Evolutionary conservation across 1,140 invertebrate genomes (phyloP).

Genomic region (Lepidurus packardi): DNA sequence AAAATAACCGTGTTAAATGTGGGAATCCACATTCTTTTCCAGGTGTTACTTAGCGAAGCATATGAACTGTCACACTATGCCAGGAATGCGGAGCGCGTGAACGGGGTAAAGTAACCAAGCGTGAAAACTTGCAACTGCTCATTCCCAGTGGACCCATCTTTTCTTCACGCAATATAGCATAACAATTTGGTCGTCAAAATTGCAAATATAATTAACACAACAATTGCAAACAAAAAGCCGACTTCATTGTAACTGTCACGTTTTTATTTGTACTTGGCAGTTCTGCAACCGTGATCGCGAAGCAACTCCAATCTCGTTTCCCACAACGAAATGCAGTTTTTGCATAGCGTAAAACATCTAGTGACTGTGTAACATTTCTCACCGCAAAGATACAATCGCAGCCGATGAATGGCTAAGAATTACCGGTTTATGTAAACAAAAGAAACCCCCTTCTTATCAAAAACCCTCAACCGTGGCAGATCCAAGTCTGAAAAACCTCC

Average conservation of each 20-base stretch:
- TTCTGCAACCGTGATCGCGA: not conserved
- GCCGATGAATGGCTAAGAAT: not conserved
- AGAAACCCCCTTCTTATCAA: not conserved
- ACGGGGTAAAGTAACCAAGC: conserved; percentile 12
- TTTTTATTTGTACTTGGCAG: not conserved
- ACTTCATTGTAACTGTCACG: not conserved
- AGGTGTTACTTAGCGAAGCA: not conserved
- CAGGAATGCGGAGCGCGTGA: conserved; percentile 7
- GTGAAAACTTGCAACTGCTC: not conserved
- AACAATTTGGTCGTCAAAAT: too few relatives aligned
- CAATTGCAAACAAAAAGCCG: not conserved
- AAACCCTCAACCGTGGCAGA: not conserved
- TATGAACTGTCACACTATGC: conserved; percentile 1
- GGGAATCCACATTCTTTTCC: not conserved
- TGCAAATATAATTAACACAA: too few relatives aligned
- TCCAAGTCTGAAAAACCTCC: not conserved
- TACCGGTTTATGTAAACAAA: not conserved
- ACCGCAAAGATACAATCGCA: not conserved
- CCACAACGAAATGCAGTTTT: not conserved
- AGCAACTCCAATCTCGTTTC: not conserved
- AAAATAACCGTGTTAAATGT: not conserved
- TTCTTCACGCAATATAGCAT: not conserved
- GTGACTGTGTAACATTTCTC: not conserved
- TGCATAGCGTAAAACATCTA: not conserved
- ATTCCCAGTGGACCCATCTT: not conserved